A percentile compares a stretch with the other conserved stretches of the same genome.
Evolutionary conservation across 2,113 vertebrate genomes (phyloP).

Genomic region (Pyxicephalus adspersus): DNA sequence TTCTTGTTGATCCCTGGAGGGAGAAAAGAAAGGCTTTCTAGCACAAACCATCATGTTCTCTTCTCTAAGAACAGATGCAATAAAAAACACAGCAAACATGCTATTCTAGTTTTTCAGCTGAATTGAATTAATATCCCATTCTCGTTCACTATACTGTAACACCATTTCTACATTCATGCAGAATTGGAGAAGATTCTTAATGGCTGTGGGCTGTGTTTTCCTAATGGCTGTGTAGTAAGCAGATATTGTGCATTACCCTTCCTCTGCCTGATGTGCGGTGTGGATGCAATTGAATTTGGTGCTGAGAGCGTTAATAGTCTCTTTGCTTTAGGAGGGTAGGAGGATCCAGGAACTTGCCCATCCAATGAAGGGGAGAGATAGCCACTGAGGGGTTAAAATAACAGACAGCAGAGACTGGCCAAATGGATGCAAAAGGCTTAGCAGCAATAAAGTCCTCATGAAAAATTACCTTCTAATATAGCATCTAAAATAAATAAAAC

Average conservation of each 20-base stretch:
- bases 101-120: constrained; percentile 41
- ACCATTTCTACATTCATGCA: constrained; percentile 46
- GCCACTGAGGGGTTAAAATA: constrained; percentile 19
- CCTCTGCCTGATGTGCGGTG: constrained; percentile 34
- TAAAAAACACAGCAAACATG: constrained; percentile 25
- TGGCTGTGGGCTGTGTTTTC: constrained; percentile 50
- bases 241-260: constrained; percentile 50
- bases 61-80: neutral
- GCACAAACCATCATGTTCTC: neutral
- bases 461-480: constrained; percentile 2
- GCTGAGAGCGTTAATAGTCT: constrained; percentile 41
- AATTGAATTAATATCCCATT: constrained; percentile 25
- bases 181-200: constrained; percentile 49
- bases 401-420: neutral
- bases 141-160: constrained; percentile 40
- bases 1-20: constrained; percentile 5
- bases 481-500: constrained; percentile 7
- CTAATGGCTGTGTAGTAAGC: constrained; percentile 48
- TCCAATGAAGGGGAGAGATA: constrained; percentile 5
- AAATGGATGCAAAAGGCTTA: constrained; percentile 19
- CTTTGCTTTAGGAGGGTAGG: constrained; percentile 4
- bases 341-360: neutral
- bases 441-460: neutral
- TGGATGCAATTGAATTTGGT: constrained; percentile 42
- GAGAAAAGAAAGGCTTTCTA: constrained; percentile 5